Base-by-base conservation (phyloP, 2,113 vertebrate genomes). In the Chaetodon trifascialis region DNA sequence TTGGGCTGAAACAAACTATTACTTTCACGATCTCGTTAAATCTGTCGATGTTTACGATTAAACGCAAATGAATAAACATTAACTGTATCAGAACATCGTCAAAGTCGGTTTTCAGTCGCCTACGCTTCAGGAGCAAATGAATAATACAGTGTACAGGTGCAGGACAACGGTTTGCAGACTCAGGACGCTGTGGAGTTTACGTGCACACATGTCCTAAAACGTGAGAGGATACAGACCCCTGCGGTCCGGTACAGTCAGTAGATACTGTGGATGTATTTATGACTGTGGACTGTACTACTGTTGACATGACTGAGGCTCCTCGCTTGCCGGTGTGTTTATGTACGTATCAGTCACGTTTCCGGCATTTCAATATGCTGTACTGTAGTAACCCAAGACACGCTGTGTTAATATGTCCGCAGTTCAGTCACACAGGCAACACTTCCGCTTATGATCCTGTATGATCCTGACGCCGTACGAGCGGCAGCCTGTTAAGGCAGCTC, bases 361-460 rank as follows among this genome's bases (percentile, higher is more conserved):
- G 12, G 46, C 4, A 7, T 5, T 54, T 63, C 14, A 2, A 42
- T 46, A 34, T 54, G 77, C 84, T 87, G 70, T 3, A 76, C 73
- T 60, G 7, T n/a, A 79, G 79, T 91, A 86, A 93, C 93, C 78
- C 38, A 4, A 40, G 7, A 44, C 0, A 5, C 1, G 0, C 0
- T 0, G 0, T 0, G 0, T 0, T 0, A 0, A 0, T 23, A 0
- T 2, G 9, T 69, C 91, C 85, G 38, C 12, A 49, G 1, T 34
- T 2, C 0, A 4, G 79, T 5, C 75, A 83, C 14, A 55, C 85
- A 89, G 79, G 88, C 21, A 51, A 8, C 5, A 70, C 42, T 25
- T 69, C 7, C 19, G 30, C 30, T 30, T 30, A 40, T 40, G 38
- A n/a, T n/a, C n/a, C n/a, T n/a, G n/a, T n/a, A n/a, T n/a, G n/a